Evolutionary conservation across 2,888 invertebrate species (phyloP), one percentile per base, ranked within the genome.

Genomic region (Dione juno): DNA sequence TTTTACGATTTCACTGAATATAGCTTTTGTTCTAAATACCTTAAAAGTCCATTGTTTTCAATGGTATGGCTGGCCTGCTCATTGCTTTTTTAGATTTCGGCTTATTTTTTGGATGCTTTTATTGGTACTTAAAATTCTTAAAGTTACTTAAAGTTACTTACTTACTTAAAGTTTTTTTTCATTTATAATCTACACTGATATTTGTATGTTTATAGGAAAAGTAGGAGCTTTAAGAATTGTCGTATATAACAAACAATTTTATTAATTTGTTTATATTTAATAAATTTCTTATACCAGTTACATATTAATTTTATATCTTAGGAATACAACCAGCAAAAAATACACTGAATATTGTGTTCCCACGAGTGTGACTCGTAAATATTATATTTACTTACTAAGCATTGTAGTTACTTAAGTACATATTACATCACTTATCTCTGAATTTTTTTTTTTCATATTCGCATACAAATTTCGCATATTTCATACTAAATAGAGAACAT

Each of bases 41-140:
- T 68, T 35, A 40, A 63, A 63, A 48, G n/a, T 37, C 68, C 41
- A 68, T 68, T 68, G 68, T 68, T 45, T 40, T 40, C 48, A 14
- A 45, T 45, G 52, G 43, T 52, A 40, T 19, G 37, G 19, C 28
- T 28, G 28, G 3, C 16, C 21, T 21, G 45, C 37, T 64, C 48
- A 54, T 58, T 48, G 64, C 6, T 64, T 19, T 19, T 64, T 1
- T 10, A 21, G 14, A 10, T 50, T 64, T 64, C 37, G 40, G 40
- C 6, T 16, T 14, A 3, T 53, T 35, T 13, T 19, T 52, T 9
- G 14, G 11, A 41, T 28, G 8, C 14, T 9, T 35, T 52, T 52
- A 40, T n/a, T n/a, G n/a, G n/a, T n/a, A n/a, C n/a, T n/a, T n/a
- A n/a, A n/a, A n/a, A n/a, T n/a, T n/a, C n/a, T n/a, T n/a, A 37